Evolutionary conservation across 1,140 invertebrate genomes (phyloP).

Genomic region (Orius laevigatus): DNA sequence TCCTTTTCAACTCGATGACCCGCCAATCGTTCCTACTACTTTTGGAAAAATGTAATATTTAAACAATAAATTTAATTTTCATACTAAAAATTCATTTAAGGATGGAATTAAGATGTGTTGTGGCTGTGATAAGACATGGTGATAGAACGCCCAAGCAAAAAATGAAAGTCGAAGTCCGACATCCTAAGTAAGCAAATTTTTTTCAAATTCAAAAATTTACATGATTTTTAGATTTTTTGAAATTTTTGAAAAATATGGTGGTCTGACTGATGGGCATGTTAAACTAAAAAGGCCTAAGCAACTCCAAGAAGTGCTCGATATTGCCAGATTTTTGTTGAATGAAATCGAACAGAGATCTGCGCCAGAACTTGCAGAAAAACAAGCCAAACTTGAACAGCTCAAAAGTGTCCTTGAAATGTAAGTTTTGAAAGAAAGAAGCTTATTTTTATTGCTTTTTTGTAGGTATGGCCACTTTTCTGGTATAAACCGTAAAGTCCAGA

Average conservation of each 20-base stretch:
- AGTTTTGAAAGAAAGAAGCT: constrained; percentile 25
- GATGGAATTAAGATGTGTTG: constrained; percentile 97
- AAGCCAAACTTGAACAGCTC: constrained; percentile 91
- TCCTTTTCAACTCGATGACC: constrained; percentile 93
- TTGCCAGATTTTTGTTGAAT: constrained; percentile 68
- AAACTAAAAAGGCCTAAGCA: constrained; percentile 97
- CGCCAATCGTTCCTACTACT: constrained; percentile 96
- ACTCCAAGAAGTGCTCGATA: constrained; percentile 92
- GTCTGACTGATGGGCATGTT: constrained; percentile 85
- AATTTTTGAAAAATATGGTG: constrained; percentile 95
- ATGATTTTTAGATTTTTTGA: constrained; percentile 72
- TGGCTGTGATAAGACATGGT: constrained; percentile 95
- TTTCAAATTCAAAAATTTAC: neutral
- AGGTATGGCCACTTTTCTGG: constrained; percentile 99
- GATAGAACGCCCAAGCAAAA: constrained; percentile 99
- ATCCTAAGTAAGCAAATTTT: constrained; percentile 65
- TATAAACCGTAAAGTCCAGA: constrained; percentile 98
- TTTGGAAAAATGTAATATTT: constrained; percentile 86
- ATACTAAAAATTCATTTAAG: constrained; percentile 26
- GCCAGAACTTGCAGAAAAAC: constrained; percentile 90
- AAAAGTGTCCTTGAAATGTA: constrained; percentile 98
- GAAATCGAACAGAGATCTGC: constrained; percentile 72
- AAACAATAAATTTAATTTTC: neutral
- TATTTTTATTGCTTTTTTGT: constrained; percentile 17
- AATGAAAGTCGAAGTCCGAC: constrained; percentile 99